These are phyloP conservation scores for Acanthosepion pharaonis DNA, from an alignment of 2,888 invertebrate genomes.

Conservation along the genomic window DNA sequence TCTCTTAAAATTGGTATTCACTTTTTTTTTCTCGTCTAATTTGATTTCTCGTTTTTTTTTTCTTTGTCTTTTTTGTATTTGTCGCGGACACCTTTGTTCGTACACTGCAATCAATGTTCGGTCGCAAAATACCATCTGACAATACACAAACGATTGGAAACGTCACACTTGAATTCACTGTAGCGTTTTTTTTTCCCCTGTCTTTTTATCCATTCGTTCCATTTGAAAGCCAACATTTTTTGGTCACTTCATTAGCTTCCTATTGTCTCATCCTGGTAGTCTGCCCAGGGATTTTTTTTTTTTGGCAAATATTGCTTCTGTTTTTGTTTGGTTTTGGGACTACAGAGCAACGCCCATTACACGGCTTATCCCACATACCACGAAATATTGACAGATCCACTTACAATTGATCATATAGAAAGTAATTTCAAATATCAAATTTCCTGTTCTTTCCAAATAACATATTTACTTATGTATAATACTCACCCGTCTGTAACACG, in stretches of 20 bases:
- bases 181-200: background rate
- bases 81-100: background rate
- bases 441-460: background rate
- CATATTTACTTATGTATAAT: no score
- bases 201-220: background rate
- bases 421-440: background rate
- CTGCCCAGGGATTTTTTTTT: background rate
- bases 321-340: background rate
- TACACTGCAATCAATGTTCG: background rate
- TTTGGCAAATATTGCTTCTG: background rate
- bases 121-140: background rate
- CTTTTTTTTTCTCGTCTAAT: background rate
- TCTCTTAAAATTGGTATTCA: background rate
- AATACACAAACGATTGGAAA: background rate
- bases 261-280: background rate
- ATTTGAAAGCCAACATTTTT: background rate
- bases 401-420: background rate
- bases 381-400: background rate
- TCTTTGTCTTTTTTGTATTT: background rate
- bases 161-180: constrained; percentile 22
- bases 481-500: no score
- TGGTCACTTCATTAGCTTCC: background rate
- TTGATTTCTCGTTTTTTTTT: background rate
- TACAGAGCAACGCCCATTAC: background rate
- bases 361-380: background rate